phyloP scores from a whole-genome alignment of 2,888 invertebrate species.

The Tryphoninae sp. region DNA sequence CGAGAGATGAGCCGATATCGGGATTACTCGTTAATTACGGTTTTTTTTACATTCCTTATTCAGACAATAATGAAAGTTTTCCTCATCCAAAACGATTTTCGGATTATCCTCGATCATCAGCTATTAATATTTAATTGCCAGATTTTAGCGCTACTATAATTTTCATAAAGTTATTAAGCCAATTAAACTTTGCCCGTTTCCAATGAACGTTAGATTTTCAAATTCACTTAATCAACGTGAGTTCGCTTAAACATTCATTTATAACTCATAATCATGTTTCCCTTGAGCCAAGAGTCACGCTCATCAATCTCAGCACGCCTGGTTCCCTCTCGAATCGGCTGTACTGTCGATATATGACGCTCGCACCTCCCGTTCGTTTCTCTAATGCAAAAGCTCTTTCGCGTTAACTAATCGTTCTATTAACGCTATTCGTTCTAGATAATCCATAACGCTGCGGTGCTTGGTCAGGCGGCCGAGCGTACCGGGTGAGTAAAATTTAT shows the following conservation, averaged over 20 bases:
- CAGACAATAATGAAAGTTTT: background rate
- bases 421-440: conserved; percentile 82
- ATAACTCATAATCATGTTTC: conserved; percentile 4
- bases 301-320: conserved; percentile 26
- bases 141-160: background rate
- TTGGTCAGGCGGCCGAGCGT: conserved; percentile 83
- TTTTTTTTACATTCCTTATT: background rate
- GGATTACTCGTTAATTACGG: no score
- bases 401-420: conserved; percentile 61
- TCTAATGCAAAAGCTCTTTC: conserved; percentile 21
- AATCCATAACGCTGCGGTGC: conserved; percentile 84
- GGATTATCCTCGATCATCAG: no score
- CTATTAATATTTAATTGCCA: background rate
- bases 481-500: conserved; percentile 83
- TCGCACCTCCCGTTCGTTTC: background rate
- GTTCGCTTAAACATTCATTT: background rate
- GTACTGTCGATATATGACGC: background rate
- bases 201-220: background rate
- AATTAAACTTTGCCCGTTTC: background rate
- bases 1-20: background rate
- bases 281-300: conserved; percentile 26
- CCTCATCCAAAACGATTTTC: background rate
- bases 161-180: background rate
- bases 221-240: conserved; percentile 6
- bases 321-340: conserved; percentile 4